Base-by-base conservation (phyloP, 2,797 vertebrate genomes). In the Takifugu ocellatus region DNA sequence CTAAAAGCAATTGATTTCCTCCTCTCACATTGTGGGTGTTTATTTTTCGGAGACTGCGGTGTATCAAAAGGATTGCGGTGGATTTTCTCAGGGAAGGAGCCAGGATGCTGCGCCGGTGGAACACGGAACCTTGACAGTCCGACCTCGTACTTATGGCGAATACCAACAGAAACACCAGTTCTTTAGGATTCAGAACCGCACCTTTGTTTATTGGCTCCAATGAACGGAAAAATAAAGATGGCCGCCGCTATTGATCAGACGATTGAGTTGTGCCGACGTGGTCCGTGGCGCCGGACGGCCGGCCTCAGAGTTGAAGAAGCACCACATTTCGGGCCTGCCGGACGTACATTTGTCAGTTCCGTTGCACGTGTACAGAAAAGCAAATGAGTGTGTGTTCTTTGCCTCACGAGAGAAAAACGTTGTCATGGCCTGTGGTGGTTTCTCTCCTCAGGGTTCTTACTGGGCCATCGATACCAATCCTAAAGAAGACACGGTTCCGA, bases 401-500 rank as follows among this genome's bases (percentile, higher is more conserved):
- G 1, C 15, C 11, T 31, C 29, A 2, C 29, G 2, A 33, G 31
- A 33, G 31, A 1, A 33, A 33, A 33, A 33, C 31, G 7, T 33
- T 33, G 7, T 33, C 31, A 33, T 33, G 12, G 8, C 36, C 14
- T 39, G 11, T 39, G 36, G 12, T 14, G 36, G 36, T 12, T 8
- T 33, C 8, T 39, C 36, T 39, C 54, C 68, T 8, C 78, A 95
- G 93, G 93, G 93, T 51, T 95, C 93, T 48, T 95, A 95, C 70
- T 95, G 93, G 93, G 93, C 93, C 75, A 95, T 95, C 78, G 93
- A 95, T 87, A 93, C 90, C 78, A 95, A 93, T 82, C 93, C 93
- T 77, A 94, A 94, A 84, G 93, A 95, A 82, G 93, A 95, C 75
- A 59, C 89, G 0, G 83, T 92, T 63, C 92, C 93, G 76, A 91